Base-by-base conservation (phyloP, 64 coral and sea anemone species). In the Porites lutea region DNA sequence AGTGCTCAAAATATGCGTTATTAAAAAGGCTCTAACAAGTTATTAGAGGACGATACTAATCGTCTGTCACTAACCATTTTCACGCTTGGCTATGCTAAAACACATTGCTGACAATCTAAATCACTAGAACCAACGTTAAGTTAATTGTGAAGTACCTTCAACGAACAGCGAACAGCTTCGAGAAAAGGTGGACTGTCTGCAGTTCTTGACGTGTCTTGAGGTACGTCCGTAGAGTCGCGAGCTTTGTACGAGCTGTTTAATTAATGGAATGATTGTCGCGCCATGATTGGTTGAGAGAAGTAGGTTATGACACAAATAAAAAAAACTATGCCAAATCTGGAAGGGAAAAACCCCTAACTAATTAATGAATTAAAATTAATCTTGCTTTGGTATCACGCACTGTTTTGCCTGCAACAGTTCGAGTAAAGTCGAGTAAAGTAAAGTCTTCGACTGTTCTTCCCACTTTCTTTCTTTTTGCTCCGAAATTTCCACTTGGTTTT, bases 301-400 rank as follows among this genome's bases (percentile, higher is more conserved):
- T 37, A 8, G 23, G 4, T 71, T 71, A 45, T 71, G 69, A 71
- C 69, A 20, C 69, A 71, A 71, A 37, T 71, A 20, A 9, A 7
- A 7, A 27, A 71, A 71, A 37, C 19, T 46, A 71, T 71, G 22
- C 69, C 69, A 44, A 71, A 71, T 4, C 69, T 71, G 69, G 69
- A 71, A 71, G 69, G 69, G 69, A 37, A 71, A 71, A 71, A 71
- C 68, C 69, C 69, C 69, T 71, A 71, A 71, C 43, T 71, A 71
- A n/a, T n/a, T n/a, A n/a, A n/a, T n/a, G n/a, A n/a, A n/a, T n/a
- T n/a, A n/a, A n/a, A n/a, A n/a, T n/a, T n/a, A n/a, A n/a, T 71
- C 3, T 71, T 71, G 69, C 22, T 71, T 27, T 71, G 43, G 22
- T 37, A 71, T 71, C 22, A 71, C 69, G 69, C 69, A 46, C 69